Evolutionary conservation across 2,113 vertebrate genomes (phyloP).

Genomic region (Puffinus mauretanicus): DNA sequence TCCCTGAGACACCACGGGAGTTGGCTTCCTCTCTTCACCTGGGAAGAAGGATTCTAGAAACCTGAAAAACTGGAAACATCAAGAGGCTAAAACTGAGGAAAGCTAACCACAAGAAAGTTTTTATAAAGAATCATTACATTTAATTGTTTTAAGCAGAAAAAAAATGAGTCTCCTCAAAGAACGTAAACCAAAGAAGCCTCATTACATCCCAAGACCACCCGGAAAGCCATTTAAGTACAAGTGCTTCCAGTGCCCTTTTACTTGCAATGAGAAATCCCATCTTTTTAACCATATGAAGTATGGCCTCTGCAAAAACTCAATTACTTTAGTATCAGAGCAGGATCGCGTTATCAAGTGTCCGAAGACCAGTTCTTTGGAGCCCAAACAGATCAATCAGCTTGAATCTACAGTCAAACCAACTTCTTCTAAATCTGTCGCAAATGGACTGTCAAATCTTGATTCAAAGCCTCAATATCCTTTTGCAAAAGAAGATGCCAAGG

Average conservation of each 20-base stretch:
- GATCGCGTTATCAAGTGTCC: constrained; percentile 75
- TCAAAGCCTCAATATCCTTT: constrained; percentile 67
- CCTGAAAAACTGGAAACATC: constrained; percentile 50
- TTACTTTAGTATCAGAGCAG: constrained; percentile 89
- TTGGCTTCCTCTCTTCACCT: not conserved
- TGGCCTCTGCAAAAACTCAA: constrained; percentile 95
- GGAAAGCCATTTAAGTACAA: constrained; percentile 98
- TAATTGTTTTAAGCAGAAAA: constrained; percentile 18
- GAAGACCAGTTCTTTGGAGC: constrained; percentile 58
- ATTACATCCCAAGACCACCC: constrained; percentile 94
- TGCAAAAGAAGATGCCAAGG: constrained; percentile 72
- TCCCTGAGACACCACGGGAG: not conserved
- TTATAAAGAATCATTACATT: not conserved
- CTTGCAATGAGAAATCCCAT: constrained; percentile 98
- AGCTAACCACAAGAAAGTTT: constrained; percentile 9
- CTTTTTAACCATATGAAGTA: constrained; percentile 99
- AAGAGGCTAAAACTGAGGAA: not conserved
- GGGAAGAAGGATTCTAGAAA: constrained; percentile 30
- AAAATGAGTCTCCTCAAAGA: constrained; percentile 87
- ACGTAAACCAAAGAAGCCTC: constrained; percentile 95
- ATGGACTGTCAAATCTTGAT: constrained; percentile 48
- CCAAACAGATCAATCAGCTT: constrained; percentile 62
- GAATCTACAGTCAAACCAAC: constrained; percentile 52
- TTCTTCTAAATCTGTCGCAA: constrained; percentile 48
- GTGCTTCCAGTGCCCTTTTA: constrained; percentile 98